Evolutionary conservation across 2,797 vertebrate species (phyloP).

Genomic region (Mormyrus hasselquistii): DNA sequence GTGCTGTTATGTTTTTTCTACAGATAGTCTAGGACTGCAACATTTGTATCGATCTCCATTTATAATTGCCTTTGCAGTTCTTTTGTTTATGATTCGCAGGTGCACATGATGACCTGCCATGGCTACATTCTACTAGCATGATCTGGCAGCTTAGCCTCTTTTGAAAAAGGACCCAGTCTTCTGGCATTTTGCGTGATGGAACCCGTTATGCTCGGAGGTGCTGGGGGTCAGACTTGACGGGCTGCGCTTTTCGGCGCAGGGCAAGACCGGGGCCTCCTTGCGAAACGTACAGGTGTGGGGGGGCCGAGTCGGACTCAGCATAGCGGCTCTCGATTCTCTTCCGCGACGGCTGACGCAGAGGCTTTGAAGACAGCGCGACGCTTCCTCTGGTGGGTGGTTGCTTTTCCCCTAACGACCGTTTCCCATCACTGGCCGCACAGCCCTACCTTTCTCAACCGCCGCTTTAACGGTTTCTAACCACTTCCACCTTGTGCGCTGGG

Average conservation of each 20-base stretch:
- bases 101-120: background rate
- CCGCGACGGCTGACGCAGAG: conserved; percentile 22
- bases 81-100: background rate
- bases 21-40: background rate
- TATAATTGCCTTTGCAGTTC: background rate
- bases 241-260: background rate
- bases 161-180: background rate
- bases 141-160: background rate
- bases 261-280: background rate
- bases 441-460: conserved; percentile 78
- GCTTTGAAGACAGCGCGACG: conserved; percentile 18
- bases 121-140: background rate
- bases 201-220: background rate
- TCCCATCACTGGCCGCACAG: conserved; percentile 82
- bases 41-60: background rate
- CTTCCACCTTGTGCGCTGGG: conserved; percentile 74
- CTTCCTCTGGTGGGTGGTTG: conserved; percentile 29
- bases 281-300: background rate
- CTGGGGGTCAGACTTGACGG: background rate
- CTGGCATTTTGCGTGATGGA: background rate
- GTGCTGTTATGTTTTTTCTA: background rate
- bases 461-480: conserved; percentile 84
- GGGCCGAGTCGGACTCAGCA: background rate
- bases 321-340: background rate
- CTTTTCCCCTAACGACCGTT: conserved; percentile 74